Evolutionary conservation across 2,797 vertebrate species (phyloP).

Genomic region (Crocodylus rhombifer): DNA sequence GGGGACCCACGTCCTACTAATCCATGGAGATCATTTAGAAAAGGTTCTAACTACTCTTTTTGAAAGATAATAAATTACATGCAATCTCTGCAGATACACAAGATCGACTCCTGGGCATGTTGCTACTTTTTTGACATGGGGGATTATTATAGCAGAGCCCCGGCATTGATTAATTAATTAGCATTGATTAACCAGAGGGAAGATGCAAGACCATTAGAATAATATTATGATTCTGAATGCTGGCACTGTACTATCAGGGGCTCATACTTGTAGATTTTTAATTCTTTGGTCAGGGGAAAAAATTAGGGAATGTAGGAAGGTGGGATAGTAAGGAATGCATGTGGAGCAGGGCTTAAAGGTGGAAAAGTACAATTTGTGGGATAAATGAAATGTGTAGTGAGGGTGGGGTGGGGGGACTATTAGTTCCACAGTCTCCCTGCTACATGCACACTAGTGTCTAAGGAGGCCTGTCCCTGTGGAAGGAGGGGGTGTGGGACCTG

Average conservation of each 20-base stretch:
- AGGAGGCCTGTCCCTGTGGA: background rate
- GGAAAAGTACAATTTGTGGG: too few relatives aligned
- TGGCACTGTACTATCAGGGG: too few relatives aligned
- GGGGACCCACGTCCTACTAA: background rate
- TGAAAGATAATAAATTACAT: background rate
- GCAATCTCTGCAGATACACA: background rate
- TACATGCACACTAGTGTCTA: background rate
- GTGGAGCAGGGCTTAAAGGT: accelerated
- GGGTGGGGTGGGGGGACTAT: background rate
- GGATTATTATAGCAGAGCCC: background rate
- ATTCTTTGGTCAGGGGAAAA: background rate
- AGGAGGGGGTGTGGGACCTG: too few relatives aligned
- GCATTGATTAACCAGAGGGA: slow-evolving; percentile 18
- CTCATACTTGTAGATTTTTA: background rate
- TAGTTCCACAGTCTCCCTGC: background rate
- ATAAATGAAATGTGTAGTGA: background rate
- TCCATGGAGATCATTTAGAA: background rate
- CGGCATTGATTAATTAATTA: slow-evolving; percentile 13
- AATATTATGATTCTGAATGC: background rate
- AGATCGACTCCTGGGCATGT: accelerated
- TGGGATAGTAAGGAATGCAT: background rate
- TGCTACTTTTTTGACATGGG: background rate
- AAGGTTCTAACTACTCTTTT: background rate
- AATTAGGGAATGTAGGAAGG: background rate
- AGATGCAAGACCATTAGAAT: slow-evolving; percentile 33